phyloP scores from a whole-genome alignment of 2,113 vertebrate species.

The Polypterus senegalus region DNA sequence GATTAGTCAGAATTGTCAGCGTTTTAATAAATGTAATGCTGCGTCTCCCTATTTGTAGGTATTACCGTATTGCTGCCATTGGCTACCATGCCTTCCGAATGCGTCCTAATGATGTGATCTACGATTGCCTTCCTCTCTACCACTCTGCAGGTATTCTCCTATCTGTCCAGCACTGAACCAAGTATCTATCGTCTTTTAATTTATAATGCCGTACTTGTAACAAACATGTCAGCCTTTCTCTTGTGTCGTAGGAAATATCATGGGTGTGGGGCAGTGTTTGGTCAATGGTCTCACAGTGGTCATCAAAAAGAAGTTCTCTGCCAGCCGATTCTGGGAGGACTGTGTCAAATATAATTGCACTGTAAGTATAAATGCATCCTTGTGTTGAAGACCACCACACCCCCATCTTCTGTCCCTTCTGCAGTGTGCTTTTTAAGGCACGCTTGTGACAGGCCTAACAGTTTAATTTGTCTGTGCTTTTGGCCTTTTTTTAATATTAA shows the following conservation, averaged over 20 bases:
- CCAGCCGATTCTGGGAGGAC: slow-evolving; percentile 79
- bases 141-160: slow-evolving; percentile 63
- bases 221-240: background rate
- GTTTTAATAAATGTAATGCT: too few species aligned
- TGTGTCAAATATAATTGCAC: slow-evolving; percentile 75
- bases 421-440: too few species aligned
- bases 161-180: too few species aligned
- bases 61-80: slow-evolving; percentile 72
- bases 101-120: slow-evolving; percentile 49
- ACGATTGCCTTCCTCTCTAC: slow-evolving; percentile 75
- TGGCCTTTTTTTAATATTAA: too few species aligned
- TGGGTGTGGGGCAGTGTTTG: slow-evolving; percentile 77
- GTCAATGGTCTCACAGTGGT: slow-evolving; percentile 73
- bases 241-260: slow-evolving; percentile 61
- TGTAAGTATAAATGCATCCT: slow-evolving; percentile 40
- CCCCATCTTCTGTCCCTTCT: too few species aligned
- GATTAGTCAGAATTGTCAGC: too few species aligned
- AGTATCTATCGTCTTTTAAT: too few species aligned
- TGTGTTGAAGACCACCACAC: too few species aligned
- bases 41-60: slow-evolving; percentile 36
- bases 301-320: slow-evolving; percentile 74
- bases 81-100: slow-evolving; percentile 66
- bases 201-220: background rate
- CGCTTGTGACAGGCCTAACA: too few species aligned
- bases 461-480: too few species aligned